Evolutionary conservation across 2,113 vertebrate species (phyloP).

Genomic region (Crotalus viridis): DNA sequence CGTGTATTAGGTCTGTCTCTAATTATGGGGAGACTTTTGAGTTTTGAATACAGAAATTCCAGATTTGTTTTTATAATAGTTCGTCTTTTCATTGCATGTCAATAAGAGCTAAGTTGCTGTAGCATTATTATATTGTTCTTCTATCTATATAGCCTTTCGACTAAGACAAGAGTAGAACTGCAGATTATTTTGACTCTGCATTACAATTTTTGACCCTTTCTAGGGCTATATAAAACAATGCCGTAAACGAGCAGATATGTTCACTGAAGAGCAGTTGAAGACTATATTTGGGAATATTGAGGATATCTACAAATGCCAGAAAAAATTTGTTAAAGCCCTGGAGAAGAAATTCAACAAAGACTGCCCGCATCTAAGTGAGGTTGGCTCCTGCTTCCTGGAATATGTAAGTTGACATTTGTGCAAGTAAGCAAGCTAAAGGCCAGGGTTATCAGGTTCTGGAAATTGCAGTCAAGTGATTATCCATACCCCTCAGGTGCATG

Average conservation of each 20-base stretch:
- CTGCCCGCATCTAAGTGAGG: slow-evolving; percentile 88
- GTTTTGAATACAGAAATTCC: neutral
- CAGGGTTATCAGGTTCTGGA: neutral
- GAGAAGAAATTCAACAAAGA: slow-evolving; percentile 92
- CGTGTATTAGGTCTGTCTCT: neutral
- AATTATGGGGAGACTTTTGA: neutral
- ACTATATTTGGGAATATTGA: slow-evolving; percentile 94
- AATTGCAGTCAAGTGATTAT: neutral
- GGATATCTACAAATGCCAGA: slow-evolving; percentile 94
- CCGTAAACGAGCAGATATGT: slow-evolving; percentile 91
- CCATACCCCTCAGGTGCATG: neutral
- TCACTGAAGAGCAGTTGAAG: slow-evolving; percentile 88
- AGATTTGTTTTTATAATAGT: neutral
- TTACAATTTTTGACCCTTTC: slow-evolving; percentile 16
- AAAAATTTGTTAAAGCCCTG: slow-evolving; percentile 87
- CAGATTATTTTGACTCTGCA: neutral
- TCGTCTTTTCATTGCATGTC: neutral
- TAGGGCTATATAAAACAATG: slow-evolving; percentile 97
- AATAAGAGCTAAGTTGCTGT: neutral
- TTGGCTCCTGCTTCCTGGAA: slow-evolving; percentile 94
- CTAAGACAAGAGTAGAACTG: neutral
- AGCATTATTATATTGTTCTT: neutral
- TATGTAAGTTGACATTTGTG: slow-evolving; percentile 76
- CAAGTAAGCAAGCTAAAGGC: neutral
- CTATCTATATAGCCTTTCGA: neutral